These are phyloP conservation scores for Sceloporus undulatus DNA, from an alignment of 2,113 vertebrate genomes.

Conservation along the genomic window DNA sequence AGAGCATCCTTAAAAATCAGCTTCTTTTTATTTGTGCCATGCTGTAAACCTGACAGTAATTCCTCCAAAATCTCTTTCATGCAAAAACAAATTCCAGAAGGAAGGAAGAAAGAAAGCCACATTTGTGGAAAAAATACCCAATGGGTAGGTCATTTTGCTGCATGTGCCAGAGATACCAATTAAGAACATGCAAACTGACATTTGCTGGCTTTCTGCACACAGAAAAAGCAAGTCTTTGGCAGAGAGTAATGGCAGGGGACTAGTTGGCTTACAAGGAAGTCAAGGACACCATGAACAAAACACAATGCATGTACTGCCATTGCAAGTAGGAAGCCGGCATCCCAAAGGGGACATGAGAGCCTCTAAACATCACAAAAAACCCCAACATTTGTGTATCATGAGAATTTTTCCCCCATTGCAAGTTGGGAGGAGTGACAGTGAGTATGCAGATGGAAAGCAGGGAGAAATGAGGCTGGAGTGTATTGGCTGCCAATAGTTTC, in stretches of 20 bases:
- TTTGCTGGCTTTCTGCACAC: background rate
- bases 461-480: background rate
- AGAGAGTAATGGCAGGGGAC: background rate
- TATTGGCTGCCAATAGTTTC: no score
- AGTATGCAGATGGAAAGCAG: background rate
- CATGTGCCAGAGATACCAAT: background rate
- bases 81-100: no score
- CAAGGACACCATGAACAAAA: fast-evolving
- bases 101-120: background rate
- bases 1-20: no score
- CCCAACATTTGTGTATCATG: no score
- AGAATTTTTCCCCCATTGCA: background rate
- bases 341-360: fast-evolving
- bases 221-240: background rate
- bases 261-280: background rate
- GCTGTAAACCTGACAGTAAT: background rate
- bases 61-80: no score
- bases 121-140: background rate
- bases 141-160: background rate
- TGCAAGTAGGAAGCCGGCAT: background rate
- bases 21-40: background rate
- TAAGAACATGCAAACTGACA: background rate
- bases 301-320: fast-evolving
- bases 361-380: background rate
- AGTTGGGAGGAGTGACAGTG: no score